A percentile compares a stretch with the other conserved stretches of the same genome.
phyloP scores from a whole-genome alignment of 2,113 vertebrate genomes.

The Rhodinocichla rosea region DNA sequence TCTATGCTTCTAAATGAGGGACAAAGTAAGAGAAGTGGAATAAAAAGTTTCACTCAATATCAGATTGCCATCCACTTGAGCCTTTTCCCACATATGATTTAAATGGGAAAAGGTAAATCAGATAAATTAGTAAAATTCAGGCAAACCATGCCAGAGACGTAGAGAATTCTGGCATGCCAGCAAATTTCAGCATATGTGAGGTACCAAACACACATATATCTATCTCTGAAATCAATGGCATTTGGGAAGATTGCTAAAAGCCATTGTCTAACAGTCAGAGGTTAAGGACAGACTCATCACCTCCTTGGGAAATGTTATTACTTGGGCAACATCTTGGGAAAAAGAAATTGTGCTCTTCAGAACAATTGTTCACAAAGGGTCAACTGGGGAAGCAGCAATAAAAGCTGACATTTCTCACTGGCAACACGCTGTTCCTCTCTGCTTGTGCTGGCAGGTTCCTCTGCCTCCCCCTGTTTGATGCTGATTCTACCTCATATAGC shows the following conservation, averaged over 20 bases:
- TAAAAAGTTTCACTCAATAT: neutral
- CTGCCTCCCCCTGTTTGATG: slow-evolving; percentile 62
- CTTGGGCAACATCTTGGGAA: slow-evolving; percentile 46
- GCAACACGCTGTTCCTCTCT: slow-evolving; percentile 45
- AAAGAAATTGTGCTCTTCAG: slow-evolving; percentile 64
- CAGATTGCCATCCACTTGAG: neutral
- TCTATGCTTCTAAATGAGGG: neutral
- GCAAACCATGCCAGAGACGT: neutral
- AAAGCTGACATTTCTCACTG: slow-evolving; percentile 75
- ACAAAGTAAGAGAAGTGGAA: neutral
- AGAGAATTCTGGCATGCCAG: neutral
- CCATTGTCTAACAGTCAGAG: slow-evolving; percentile 34
- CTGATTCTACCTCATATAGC: slow-evolving; percentile 61
- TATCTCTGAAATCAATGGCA: neutral
- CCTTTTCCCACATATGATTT: neutral
- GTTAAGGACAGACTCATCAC: slow-evolving; percentile 64
- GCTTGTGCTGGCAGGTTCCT: slow-evolving; percentile 62
- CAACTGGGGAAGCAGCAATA: slow-evolving; percentile 63
- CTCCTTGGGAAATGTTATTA: slow-evolving; percentile 63
- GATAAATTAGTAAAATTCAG: slow-evolving; percentile 31
- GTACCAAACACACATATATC: neutral
- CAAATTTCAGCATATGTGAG: neutral
- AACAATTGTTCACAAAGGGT: slow-evolving; percentile 65
- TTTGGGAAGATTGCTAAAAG: neutral
- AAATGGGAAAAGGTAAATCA: neutral